Evolutionary conservation across 2,113 vertebrate species (phyloP).

Genomic region (Dromaius novaehollandiae): DNA sequence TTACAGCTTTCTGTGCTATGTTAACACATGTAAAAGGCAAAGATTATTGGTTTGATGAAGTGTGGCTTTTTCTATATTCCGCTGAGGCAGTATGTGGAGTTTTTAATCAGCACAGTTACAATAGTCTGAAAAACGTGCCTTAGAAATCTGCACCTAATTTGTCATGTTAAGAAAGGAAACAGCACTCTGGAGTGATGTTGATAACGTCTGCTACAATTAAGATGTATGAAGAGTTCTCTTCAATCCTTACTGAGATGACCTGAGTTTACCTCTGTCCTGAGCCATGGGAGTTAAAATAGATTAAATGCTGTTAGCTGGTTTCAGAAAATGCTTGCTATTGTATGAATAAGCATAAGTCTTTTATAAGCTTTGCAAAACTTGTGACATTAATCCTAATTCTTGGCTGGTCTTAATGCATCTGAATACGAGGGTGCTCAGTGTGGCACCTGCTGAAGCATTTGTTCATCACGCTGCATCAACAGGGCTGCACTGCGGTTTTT

Average conservation of each 20-base stretch:
- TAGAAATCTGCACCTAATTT: neutral
- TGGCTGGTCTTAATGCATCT: neutral
- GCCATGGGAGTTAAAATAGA: neutral
- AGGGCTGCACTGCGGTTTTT: neutral
- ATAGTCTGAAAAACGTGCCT: neutral
- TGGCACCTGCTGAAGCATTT: neutral
- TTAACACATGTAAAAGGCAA: neutral
- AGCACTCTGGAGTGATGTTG: neutral
- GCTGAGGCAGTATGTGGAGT: accelerated
- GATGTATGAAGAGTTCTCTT: neutral
- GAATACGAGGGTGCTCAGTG: neutral
- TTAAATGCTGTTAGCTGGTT: neutral
- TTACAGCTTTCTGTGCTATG: neutral
- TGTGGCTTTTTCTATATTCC: neutral
- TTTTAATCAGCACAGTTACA: neutral
- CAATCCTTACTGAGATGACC: neutral
- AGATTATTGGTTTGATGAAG: neutral
- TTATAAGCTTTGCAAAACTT: neutral
- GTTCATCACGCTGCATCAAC: neutral
- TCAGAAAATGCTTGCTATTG: conserved; percentile 6
- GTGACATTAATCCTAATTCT: neutral
- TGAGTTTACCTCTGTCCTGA: neutral
- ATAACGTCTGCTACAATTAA: neutral
- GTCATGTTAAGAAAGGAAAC: neutral
- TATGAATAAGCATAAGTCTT: neutral